phyloP scores from a whole-genome alignment of 2,797 vertebrate species.

The Passerculus sandwichensis region DNA sequence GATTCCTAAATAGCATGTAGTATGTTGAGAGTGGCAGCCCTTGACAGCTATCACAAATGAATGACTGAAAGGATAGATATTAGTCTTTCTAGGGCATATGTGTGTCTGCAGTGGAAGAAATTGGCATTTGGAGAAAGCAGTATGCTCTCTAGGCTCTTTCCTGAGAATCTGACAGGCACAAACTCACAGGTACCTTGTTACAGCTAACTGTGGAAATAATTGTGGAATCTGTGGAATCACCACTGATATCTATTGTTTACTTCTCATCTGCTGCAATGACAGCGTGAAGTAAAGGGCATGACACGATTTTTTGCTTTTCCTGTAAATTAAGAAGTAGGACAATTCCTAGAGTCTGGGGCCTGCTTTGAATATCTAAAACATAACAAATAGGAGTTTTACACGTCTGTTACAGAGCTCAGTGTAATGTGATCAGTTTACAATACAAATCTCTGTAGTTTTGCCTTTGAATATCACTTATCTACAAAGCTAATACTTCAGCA shows the following conservation, averaged over 20 bases:
- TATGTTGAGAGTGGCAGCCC: neutral
- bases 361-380: neutral
- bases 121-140: neutral
- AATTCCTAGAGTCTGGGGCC: neutral
- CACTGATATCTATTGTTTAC: neutral
- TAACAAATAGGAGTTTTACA: neutral
- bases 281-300: neutral
- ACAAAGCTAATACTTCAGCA: neutral
- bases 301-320: neutral
- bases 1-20: neutral
- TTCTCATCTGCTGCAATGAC: neutral
- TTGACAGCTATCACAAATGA: slow-evolving; percentile 17
- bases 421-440: neutral
- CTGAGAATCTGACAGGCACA: neutral
- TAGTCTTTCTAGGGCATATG: slow-evolving; percentile 1
- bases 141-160: neutral
- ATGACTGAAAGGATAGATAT: neutral
- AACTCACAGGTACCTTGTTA: neutral
- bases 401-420: neutral
- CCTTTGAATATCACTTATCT: neutral
- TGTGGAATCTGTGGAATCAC: neutral
- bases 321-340: neutral
- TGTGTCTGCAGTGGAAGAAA: neutral
- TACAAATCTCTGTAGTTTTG: neutral
- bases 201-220: neutral